phyloP scores from a whole-genome alignment of 2,113 vertebrate species.

The Hirundichthys speculiger region DNA sequence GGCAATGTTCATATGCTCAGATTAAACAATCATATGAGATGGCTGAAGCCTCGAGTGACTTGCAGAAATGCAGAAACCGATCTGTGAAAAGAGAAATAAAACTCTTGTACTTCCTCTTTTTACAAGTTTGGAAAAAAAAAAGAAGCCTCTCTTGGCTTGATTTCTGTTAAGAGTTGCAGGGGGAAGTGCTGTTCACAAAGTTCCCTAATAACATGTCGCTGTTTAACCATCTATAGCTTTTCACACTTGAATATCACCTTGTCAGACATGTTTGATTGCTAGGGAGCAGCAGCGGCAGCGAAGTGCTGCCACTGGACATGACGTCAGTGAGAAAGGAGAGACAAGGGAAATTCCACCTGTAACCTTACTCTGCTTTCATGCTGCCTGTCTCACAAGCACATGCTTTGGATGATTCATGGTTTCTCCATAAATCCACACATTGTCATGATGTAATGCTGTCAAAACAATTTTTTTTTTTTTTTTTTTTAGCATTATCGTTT shows the following conservation, averaged over 20 bases:
- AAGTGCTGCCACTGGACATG: conserved; percentile 38
- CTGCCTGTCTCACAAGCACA: conserved; percentile 53
- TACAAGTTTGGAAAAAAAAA: conserved; percentile 13
- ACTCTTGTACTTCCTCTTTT: conserved; percentile 64
- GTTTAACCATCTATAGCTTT: conserved; percentile 19
- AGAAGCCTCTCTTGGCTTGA: background rate
- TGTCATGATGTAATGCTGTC: conserved; percentile 45
- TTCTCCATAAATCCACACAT: conserved; percentile 35
- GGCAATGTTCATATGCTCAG: conserved; percentile 75
- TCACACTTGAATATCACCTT: conserved; percentile 67
- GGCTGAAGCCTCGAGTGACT: conserved; percentile 56
- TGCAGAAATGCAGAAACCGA: conserved; percentile 58
- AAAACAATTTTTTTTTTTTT: conserved; percentile 52
- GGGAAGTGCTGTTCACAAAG: conserved; percentile 61
- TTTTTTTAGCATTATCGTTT: no score
- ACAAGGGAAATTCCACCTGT: conserved; percentile 79
- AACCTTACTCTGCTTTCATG: conserved; percentile 53
- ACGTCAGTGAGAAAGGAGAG: conserved; percentile 69
- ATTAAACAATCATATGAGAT: conserved; percentile 44
- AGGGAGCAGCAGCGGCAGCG: conserved; percentile 19
- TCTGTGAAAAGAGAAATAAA: conserved; percentile 70
- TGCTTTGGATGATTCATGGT: conserved; percentile 54
- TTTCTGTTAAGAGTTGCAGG: conserved; percentile 35
- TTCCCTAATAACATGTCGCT: conserved; percentile 49
- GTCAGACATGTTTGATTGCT: conserved; percentile 49